Conservation (phyloP, 2,113 vertebrate genomes). For the Nematolebias whitei region DNA sequence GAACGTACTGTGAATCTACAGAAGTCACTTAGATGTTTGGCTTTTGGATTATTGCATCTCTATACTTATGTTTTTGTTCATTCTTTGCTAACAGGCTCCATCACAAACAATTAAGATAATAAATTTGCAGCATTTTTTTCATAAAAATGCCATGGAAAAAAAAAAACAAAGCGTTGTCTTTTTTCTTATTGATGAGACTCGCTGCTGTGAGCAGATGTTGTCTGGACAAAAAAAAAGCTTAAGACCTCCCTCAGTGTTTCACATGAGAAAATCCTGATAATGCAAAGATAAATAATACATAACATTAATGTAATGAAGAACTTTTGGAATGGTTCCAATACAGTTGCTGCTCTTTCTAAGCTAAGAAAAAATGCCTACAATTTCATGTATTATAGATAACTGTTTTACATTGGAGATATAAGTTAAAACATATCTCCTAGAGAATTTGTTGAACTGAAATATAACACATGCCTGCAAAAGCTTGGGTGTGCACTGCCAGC, state of each 20-base stretch:
- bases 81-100: background rate
- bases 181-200: background rate
- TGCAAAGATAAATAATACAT: no score
- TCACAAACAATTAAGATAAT: background rate
- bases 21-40: slow-evolving; percentile 47
- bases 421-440: no score
- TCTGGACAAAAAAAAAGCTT: background rate
- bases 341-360: no score
- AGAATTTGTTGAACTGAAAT: no score
- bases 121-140: slow-evolving; percentile 18
- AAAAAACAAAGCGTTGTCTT: slow-evolving; percentile 12
- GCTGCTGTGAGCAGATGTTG: background rate
- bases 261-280: no score
- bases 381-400: no score
- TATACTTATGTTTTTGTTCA: slow-evolving; percentile 6
- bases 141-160: slow-evolving; percentile 10
- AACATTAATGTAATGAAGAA: no score
- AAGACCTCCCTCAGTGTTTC: background rate
- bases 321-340: no score
- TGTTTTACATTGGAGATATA: no score
- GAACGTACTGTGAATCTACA: slow-evolving; percentile 31
- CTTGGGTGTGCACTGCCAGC: no score
- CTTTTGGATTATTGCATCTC: slow-evolving; percentile 13
- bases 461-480: no score
- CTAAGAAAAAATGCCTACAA: no score